phyloP scores from a whole-genome alignment of 1,140 invertebrate species.

The Atta cephalotes region DNA sequence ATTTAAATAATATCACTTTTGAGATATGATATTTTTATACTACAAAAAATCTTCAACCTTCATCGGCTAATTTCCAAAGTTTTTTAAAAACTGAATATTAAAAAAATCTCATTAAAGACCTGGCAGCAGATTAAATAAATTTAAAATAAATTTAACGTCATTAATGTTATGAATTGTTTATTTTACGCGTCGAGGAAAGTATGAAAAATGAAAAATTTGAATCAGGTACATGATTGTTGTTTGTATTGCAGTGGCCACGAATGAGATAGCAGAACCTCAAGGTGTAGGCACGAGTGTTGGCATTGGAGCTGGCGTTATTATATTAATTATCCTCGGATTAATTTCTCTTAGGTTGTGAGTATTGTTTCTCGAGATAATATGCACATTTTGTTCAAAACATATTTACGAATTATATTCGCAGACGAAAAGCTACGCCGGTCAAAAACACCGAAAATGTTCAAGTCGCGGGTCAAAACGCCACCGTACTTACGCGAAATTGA shows the following conservation, averaged over 20 bases:
- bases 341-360: slow-evolving; percentile 93
- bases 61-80: background rate
- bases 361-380: background rate
- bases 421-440: slow-evolving; percentile 88
- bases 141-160: background rate
- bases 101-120: slow-evolving; percentile 7
- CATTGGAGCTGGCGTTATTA: slow-evolving; percentile 91
- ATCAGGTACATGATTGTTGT: background rate
- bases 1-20: background rate
- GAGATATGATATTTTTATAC: background rate
- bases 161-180: background rate
- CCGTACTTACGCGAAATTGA: slow-evolving; percentile 93
- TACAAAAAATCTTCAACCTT: background rate
- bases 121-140: background rate
- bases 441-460: slow-evolving; percentile 96
- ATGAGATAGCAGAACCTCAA: slow-evolving; percentile 88
- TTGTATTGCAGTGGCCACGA: slow-evolving; percentile 84
- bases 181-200: background rate
- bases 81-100: background rate
- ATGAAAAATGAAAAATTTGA: background rate
- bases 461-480: slow-evolving; percentile 93
- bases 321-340: slow-evolving; percentile 87
- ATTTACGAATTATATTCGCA: slow-evolving; percentile 75
- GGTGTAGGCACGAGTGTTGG: slow-evolving; percentile 93
- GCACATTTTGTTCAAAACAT: background rate